Percentiles rank a stretch among this genome's conserved stretches.
These are phyloP conservation scores for Tetraneura akinire DNA, from an alignment of 1,140 invertebrate species.

Conservation along the genomic window DNA sequence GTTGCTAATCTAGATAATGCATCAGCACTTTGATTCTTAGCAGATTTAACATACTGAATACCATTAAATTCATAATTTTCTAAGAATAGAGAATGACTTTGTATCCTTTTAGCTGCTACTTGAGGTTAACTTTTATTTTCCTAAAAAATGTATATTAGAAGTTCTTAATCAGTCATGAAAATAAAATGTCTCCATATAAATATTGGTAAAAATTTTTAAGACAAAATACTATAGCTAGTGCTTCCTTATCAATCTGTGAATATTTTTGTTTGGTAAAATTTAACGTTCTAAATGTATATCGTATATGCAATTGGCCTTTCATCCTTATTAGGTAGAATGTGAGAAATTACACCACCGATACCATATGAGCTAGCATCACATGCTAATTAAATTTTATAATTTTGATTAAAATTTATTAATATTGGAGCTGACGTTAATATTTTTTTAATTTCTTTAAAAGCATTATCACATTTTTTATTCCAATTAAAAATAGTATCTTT, in stretches of 20 bases:
- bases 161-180: constrained; percentile 38
- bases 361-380: constrained; percentile 57
- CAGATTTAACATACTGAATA: no score
- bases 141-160: constrained; percentile 37
- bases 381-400: constrained; percentile 55
- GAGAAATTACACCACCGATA: constrained; percentile 57
- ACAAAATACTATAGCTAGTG: constrained; percentile 59
- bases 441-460: constrained; percentile 52
- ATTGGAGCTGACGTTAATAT: constrained; percentile 48
- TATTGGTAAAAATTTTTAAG: constrained; percentile 59
- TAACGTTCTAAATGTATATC: constrained; percentile 57
- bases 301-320: constrained; percentile 58
- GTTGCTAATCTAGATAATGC: no score
- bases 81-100: no score
- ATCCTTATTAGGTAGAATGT: constrained; percentile 54
- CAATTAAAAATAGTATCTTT: constrained; percentile 52
- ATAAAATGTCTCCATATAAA: constrained; percentile 49
- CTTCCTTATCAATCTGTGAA: constrained; percentile 61
- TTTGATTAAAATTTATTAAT: constrained; percentile 56
- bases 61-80: no score
- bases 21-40: no score
- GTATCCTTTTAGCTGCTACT: no score
- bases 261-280: constrained; percentile 56
- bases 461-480: constrained; percentile 40
- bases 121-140: constrained; percentile 57